These are phyloP conservation scores for Aphaenogaster floridana DNA, from an alignment of 1,140 invertebrate genomes.

Conservation along the genomic window DNA sequence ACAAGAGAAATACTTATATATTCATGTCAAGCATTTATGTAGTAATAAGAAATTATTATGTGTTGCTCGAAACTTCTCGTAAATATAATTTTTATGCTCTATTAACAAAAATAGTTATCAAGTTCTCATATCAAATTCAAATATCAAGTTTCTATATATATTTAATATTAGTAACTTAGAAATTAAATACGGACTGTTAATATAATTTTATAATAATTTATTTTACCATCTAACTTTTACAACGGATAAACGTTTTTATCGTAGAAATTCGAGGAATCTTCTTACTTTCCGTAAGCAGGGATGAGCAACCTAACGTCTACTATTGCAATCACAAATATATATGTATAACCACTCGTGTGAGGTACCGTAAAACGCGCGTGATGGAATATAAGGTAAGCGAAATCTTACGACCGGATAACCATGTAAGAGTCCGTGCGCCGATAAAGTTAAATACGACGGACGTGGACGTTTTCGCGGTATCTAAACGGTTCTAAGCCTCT, in stretches of 20 bases:
- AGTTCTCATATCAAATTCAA: not conserved
- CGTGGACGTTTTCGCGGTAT: not conserved
- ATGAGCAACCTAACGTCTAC: conserved; percentile 8
- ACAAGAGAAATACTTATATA: not conserved
- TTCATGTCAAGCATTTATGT: not conserved
- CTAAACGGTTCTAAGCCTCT: conserved; percentile 36
- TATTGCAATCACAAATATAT: conserved; percentile 23
- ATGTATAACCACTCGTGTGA: not conserved
- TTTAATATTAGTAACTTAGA: not conserved
- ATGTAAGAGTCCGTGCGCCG: not conserved
- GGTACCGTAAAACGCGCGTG: conserved; percentile 16
- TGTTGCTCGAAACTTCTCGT: not conserved
- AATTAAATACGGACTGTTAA: not conserved
- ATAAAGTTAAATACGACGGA: conserved; percentile 49
- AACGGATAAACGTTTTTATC: not conserved
- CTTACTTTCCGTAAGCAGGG: not conserved
- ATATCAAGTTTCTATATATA: not conserved
- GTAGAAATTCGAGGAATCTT: not conserved
- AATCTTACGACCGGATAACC: conserved; percentile 24
- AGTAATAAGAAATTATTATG: not conserved
- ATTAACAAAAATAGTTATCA: not conserved
- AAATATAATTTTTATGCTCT: not conserved
- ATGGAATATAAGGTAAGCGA: conserved; percentile 43
- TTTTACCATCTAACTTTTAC: not conserved
- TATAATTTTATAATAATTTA: not conserved